Percentiles rank a stretch among this genome's conserved stretches.
These are phyloP conservation scores for Benitochromis conjunctus DNA, from an alignment of 2,113 vertebrate species.

Conservation along the genomic window DNA sequence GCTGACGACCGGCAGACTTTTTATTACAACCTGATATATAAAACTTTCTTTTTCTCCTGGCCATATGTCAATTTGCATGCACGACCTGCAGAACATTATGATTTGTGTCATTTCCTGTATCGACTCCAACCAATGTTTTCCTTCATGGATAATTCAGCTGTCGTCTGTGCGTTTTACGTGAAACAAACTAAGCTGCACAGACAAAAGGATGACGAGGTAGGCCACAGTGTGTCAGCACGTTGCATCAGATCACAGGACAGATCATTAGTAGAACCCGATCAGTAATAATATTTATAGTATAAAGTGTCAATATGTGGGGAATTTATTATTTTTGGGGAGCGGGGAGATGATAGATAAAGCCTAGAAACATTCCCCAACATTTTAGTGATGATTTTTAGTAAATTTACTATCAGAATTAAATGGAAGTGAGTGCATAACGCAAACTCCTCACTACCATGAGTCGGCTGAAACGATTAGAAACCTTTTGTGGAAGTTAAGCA, in stretches of 20 bases:
- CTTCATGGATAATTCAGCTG: slow-evolving; percentile 67
- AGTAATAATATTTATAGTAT: no score
- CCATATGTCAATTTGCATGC: background rate
- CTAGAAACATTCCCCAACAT: background rate
- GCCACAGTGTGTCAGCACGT: background rate
- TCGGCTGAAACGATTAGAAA: background rate
- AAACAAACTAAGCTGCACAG: slow-evolving; percentile 77
- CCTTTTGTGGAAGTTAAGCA: background rate
- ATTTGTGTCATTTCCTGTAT: background rate
- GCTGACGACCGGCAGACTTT: background rate
- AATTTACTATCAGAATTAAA: background rate
- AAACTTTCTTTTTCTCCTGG: background rate
- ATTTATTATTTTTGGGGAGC: background rate
- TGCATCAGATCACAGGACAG: background rate
- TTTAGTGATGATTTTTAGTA: background rate
- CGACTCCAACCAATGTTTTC: slow-evolving; percentile 26
- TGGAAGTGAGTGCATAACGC: background rate
- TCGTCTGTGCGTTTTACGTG: slow-evolving; percentile 78
- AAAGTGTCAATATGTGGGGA: background rate
- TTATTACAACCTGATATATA: background rate
- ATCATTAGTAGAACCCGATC: background rate
- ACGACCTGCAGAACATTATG: background rate
- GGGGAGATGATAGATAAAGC: rapidly evolving
- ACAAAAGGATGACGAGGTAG: slow-evolving; percentile 79
- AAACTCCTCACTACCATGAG: background rate